Evolutionary conservation across 2,888 invertebrate genomes (phyloP).

Genomic region (Atherix ibis): DNA sequence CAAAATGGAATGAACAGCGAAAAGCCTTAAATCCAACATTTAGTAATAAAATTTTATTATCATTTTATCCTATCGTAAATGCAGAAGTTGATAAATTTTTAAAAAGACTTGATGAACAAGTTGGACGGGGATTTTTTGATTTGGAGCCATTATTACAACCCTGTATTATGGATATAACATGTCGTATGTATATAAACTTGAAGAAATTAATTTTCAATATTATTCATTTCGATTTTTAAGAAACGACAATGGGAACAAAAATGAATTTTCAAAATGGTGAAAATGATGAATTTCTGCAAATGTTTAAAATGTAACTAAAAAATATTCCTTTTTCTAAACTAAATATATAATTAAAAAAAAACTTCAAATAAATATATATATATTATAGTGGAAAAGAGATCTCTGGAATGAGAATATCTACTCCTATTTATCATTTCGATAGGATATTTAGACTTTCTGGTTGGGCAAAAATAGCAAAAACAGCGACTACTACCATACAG

Average conservation of each 20-base stretch:
- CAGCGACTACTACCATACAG: no score
- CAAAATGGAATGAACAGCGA: not conserved
- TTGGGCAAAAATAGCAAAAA: no score
- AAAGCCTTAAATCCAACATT: not conserved
- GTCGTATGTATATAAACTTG: not conserved
- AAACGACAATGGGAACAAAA: not conserved
- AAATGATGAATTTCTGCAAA: not conserved
- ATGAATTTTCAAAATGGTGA: not conserved
- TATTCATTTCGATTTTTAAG: not conserved
- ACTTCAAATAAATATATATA: no score
- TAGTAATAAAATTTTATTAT: not conserved
- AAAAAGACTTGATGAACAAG: not conserved
- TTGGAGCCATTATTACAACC: not conserved
- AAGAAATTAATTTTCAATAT: not conserved
- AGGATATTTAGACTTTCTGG: no score
- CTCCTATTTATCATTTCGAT: no score
- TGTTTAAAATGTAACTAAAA: not conserved
- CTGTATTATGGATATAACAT: not conserved
- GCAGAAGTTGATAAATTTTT: not conserved
- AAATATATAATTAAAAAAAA: not conserved
- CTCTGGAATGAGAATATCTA: no score
- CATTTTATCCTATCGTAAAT: not conserved
- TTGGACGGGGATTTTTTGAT: not conserved
- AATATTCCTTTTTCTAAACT: not conserved
- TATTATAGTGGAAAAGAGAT: no score